These are phyloP conservation scores for Rostratula benghalensis DNA, from an alignment of 2,113 vertebrate genomes.

Conservation along the genomic window DNA sequence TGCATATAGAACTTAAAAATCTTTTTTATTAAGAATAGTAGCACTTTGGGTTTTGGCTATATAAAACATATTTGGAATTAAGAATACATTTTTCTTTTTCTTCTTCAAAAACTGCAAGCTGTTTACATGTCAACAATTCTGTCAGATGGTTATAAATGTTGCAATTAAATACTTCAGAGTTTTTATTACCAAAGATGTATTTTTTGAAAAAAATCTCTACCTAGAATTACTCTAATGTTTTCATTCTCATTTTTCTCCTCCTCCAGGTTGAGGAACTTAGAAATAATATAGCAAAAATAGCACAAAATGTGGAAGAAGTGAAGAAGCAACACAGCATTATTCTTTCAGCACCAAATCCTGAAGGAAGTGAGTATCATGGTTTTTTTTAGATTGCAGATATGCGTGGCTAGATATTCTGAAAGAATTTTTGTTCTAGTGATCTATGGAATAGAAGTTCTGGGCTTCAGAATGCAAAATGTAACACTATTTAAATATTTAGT, in stretches of 20 bases:
- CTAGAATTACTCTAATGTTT: neutral
- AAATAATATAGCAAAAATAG: slow-evolving; percentile 82
- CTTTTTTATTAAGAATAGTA: neutral
- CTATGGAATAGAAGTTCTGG: neutral
- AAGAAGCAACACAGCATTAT: slow-evolving; percentile 94
- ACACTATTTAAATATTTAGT: neutral
- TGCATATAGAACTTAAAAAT: neutral
- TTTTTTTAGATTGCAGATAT: neutral
- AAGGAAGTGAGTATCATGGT: slow-evolving; percentile 82
- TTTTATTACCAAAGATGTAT: neutral
- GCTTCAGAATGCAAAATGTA: neutral
- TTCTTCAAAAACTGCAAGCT: neutral
- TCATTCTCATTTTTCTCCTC: neutral
- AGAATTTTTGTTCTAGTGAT: neutral
- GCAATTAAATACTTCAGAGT: neutral
- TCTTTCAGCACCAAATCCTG: slow-evolving; percentile 91
- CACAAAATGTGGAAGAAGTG: slow-evolving; percentile 87
- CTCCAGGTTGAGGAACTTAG: slow-evolving; percentile 91
- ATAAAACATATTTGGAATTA: neutral
- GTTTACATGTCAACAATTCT: neutral
- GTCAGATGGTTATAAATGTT: neutral
- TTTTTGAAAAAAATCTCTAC: neutral
- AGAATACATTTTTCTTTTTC: rapidly evolving
- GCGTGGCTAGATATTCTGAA: neutral
- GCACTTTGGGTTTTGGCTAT: neutral